Evolutionary conservation across 2,113 vertebrate species (phyloP).

Genomic region (Cyanoramphus novaezelandiae): DNA sequence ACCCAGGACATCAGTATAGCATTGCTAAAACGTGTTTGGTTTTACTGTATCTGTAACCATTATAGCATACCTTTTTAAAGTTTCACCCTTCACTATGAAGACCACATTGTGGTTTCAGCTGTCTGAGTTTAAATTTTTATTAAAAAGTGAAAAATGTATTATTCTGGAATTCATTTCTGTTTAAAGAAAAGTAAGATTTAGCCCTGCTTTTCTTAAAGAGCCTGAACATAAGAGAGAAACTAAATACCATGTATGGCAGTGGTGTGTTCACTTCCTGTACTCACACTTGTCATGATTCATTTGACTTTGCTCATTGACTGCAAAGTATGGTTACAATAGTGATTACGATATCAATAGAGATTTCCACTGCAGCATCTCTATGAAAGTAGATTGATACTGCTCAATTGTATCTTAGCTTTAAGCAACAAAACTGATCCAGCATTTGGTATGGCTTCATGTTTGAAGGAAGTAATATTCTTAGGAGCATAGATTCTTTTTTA

Average conservation of each 20-base stretch:
- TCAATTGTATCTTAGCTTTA: background rate
- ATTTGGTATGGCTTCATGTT: background rate
- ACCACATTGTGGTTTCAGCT: background rate
- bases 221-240: background rate
- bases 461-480: background rate
- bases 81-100: background rate
- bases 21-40: background rate
- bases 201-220: background rate
- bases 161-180: background rate
- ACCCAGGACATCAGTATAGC: background rate
- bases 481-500: accelerated
- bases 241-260: background rate
- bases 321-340: background rate
- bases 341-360: background rate
- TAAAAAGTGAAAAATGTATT: background rate
- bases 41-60: background rate
- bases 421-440: background rate
- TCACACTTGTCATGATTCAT: background rate
- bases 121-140: background rate
- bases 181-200: background rate
- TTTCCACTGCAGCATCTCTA: background rate
- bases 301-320: background rate
- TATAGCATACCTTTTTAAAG: background rate
- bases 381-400: background rate
- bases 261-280: background rate